Evolutionary conservation across 2,113 vertebrate species (phyloP).

Genomic region (Mus spicilegus): DNA sequence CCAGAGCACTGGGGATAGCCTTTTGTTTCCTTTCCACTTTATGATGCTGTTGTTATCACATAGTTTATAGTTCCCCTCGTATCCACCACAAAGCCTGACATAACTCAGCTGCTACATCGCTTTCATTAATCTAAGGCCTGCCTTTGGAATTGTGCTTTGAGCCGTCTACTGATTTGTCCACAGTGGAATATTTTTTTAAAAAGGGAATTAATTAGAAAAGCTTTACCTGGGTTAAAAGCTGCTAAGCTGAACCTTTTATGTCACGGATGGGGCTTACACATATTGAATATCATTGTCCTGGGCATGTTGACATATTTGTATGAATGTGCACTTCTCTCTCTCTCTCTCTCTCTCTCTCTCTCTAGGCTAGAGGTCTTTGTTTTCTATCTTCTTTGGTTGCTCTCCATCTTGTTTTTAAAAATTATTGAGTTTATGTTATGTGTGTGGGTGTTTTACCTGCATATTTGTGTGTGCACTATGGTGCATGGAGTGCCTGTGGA

Average conservation of each 20-base stretch:
- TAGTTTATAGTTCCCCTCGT: conserved; percentile 74
- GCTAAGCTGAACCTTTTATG: not conserved
- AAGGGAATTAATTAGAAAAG: conserved; percentile 40
- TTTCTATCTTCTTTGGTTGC: not conserved
- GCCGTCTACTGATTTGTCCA: conserved; percentile 57
- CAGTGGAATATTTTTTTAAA: not conserved
- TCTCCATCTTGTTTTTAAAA: not conserved
- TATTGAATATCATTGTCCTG: not conserved
- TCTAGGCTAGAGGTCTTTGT: not conserved
- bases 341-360: too few species aligned
- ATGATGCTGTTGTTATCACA: conserved; percentile 68
- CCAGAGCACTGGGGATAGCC: conserved; percentile 27
- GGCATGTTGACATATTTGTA: not conserved
- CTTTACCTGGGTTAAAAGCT: not conserved
- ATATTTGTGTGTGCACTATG: too few species aligned
- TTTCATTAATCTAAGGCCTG: conserved; percentile 62
- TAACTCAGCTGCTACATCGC: conserved; percentile 64
- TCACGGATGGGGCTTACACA: not conserved
- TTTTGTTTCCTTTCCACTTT: conserved; percentile 77
- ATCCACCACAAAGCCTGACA: conserved; percentile 58
- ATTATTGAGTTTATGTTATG: not conserved
- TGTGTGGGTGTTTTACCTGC: not conserved
- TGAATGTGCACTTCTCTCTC: too few species aligned
- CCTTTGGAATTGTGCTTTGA: conserved; percentile 68
- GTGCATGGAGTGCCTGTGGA: not conserved